Evolutionary conservation across 2,797 vertebrate species (phyloP).

Genomic region (Dallia pectoralis): DNA sequence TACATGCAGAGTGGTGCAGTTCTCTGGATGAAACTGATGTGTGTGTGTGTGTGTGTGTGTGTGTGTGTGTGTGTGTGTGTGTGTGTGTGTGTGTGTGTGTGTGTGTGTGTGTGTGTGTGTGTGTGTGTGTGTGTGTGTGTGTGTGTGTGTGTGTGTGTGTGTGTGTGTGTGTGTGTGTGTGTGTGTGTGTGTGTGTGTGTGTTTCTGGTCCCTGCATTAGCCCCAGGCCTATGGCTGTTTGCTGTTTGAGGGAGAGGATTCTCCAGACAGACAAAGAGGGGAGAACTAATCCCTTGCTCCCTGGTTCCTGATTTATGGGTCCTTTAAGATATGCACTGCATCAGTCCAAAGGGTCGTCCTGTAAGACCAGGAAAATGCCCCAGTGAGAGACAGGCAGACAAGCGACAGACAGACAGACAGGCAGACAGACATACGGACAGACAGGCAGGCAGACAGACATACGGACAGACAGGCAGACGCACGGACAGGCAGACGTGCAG

Average conservation of each 20-base stretch:
- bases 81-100: slow-evolving; percentile 16
- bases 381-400: slow-evolving; percentile 8
- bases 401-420: slow-evolving; percentile 16
- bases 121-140: background rate
- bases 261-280: slow-evolving; percentile 43
- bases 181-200: no score
- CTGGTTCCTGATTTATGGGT: slow-evolving; percentile 52
- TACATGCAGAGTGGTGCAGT: background rate
- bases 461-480: background rate
- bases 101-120: slow-evolving; percentile 8
- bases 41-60: slow-evolving; percentile 16
- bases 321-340: slow-evolving; percentile 33
- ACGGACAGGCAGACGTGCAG: no score
- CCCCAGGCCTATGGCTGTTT: slow-evolving; percentile 10
- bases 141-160: background rate
- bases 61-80: slow-evolving; percentile 11
- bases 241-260: slow-evolving; percentile 32
- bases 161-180: slow-evolving; percentile 14
- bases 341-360: slow-evolving; percentile 26
- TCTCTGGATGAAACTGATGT: background rate
- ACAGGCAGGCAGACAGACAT: background rate
- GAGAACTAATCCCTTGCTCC: slow-evolving; percentile 28
- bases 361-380: slow-evolving; percentile 46
- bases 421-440: no score
- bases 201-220: slow-evolving; percentile 15